These are phyloP conservation scores for Perognathus longimembris DNA, from an alignment of 2,113 vertebrate species.

Conservation along the genomic window DNA sequence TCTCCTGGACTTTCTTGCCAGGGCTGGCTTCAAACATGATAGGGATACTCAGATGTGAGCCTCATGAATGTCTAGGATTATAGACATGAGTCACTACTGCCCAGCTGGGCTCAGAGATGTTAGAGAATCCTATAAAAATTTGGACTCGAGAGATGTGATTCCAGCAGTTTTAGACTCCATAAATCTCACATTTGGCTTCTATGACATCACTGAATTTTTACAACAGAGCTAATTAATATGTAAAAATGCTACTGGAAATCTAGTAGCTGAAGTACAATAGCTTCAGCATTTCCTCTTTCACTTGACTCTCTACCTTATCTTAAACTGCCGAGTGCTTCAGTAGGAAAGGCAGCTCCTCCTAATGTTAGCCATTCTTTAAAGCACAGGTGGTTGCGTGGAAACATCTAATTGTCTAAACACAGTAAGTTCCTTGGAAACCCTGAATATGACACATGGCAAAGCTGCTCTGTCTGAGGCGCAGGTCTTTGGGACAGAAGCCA, in stretches of 20 bases:
- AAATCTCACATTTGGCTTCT: slow-evolving; percentile 15
- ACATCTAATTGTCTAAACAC: background rate
- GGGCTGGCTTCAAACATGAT: no score
- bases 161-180: background rate
- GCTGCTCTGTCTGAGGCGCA: background rate
- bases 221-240: background rate
- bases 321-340: background rate
- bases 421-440: background rate
- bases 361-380: background rate
- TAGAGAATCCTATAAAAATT: background rate
- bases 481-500: background rate
- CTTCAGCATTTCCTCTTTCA: background rate
- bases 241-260: background rate
- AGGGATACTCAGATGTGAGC: no score
- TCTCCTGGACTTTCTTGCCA: no score
- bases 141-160: slow-evolving; percentile 3
- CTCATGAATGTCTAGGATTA: no score
- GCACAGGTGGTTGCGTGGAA: background rate
- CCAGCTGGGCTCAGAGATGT: no score
- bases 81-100: no score
- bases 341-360: background rate
- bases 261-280: background rate
- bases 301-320: background rate
- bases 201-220: background rate
- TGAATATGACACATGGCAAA: background rate